Base-by-base conservation (phyloP, 2,888 invertebrate genomes). In the Drosophila pegasa region DNA sequence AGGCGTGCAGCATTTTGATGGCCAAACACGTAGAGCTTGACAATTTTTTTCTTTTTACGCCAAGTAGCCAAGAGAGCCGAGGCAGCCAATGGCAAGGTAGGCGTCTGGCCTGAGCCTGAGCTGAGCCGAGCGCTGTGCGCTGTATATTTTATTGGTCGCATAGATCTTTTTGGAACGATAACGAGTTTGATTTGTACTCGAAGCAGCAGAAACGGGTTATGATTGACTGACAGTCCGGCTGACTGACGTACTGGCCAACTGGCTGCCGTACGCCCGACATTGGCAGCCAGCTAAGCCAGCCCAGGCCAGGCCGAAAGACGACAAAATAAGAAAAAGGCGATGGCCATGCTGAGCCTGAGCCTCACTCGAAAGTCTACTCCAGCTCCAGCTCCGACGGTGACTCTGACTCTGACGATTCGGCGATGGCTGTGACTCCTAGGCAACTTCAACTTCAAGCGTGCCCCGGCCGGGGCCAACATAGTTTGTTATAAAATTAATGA, bases 401-500 rank as follows among this genome's bases (percentile, higher is more conserved):
- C 43, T 25, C 27, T 16, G 43, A 27, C 27, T 41, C 41, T 25
- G 41, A 40, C 40, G 40, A 40, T 40, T 29, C 47, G 47, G 29
- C 27, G 18, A 18, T 31, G 7, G 29, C 31, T 18, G 16, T 16
- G 35, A 59, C 70, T 60, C 47, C 45, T 27, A 65, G 65, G 20
- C 54, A 22, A 37, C 20, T 51, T 55, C 54, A 22, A 37, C 20
- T 51, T 55, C 55, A 52, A 57, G 69, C 65, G 57, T 48, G 63
- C 62, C 71, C 43, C 48, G 37, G 48, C 52, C 33, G 51, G 69
- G 48, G 66, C 76, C 69, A 78, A 66, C 79, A 75, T 71, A 78
- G 83, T 84, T 86, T 83, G 87, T 78, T 88, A 82, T 86, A 88
- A 84, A 87, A 87, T 87, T 87, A 87, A 87, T 87, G 89, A 87